Percentiles rank a stretch among this genome's conserved stretches.
These are phyloP conservation scores for Phataginus tricuspis DNA, from an alignment of 2,797 vertebrate genomes.

Conservation along the genomic window DNA sequence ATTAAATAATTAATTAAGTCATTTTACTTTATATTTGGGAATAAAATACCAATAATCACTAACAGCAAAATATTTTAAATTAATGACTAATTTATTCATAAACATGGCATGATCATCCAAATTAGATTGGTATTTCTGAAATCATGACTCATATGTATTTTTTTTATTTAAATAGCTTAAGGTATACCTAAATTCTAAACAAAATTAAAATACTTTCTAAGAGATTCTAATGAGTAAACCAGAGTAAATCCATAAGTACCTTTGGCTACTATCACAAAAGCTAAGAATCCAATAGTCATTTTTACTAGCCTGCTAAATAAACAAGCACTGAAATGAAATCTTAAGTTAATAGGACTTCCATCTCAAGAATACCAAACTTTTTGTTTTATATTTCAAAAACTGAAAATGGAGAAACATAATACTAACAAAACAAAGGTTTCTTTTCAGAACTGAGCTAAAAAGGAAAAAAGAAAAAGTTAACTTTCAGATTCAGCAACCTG, in stretches of 20 bases:
- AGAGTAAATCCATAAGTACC: background rate
- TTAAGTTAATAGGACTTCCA: background rate
- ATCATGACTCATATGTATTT: background rate
- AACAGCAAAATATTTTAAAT: background rate
- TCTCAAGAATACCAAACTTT: background rate
- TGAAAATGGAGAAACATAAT: constrained; percentile 6
- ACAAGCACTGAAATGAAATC: background rate
- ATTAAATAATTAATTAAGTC: background rate
- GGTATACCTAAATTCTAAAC: background rate
- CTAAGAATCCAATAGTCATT: background rate
- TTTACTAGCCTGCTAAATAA: constrained; percentile 21
- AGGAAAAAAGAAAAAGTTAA: constrained; percentile 27
- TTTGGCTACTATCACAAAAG: background rate
- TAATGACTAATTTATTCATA: background rate
- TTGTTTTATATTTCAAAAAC: constrained; percentile 17
- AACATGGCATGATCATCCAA: background rate
- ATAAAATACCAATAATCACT: background rate
- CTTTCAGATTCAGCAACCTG: constrained; percentile 25
- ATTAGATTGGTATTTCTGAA: constrained; percentile 18
- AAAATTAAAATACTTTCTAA: constrained; percentile 51
- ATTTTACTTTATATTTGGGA: background rate
- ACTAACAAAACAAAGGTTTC: background rate
- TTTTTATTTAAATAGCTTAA: constrained; percentile 9
- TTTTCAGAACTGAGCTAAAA: constrained; percentile 37
- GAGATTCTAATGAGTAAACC: background rate